Evolutionary conservation across 2,113 vertebrate species (phyloP).

Genomic region (Prionailurus bengalensis): DNA sequence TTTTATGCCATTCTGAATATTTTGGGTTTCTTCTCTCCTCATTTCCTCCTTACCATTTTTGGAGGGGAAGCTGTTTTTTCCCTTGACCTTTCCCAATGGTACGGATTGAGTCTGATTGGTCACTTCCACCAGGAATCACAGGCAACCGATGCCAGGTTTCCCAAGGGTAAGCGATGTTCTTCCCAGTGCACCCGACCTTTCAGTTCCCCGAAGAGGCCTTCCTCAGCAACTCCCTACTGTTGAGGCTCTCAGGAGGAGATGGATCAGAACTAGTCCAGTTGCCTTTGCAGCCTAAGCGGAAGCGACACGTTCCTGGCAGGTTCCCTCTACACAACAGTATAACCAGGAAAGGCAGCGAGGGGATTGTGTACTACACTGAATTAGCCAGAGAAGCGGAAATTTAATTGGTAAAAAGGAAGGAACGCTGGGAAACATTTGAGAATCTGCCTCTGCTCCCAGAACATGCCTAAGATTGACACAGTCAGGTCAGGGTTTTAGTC

Average conservation of each 20-base stretch:
- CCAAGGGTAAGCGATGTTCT: not conserved
- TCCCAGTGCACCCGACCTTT: not conserved
- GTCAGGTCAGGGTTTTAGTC: not conserved
- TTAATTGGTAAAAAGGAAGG: not conserved
- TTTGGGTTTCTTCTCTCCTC: constrained; percentile 66
- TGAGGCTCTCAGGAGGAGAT: not conserved
- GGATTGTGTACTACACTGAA: not conserved
- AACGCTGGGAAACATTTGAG: constrained; percentile 40
- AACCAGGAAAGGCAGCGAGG: not conserved
- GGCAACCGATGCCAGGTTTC: constrained; percentile 45
- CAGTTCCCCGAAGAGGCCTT: not conserved
- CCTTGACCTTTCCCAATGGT: constrained; percentile 59
- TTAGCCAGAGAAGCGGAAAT: constrained; percentile 20
- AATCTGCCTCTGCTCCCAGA: constrained; percentile 45
- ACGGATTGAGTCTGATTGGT: constrained; percentile 55
- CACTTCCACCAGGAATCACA: constrained; percentile 43
- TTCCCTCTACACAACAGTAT: not conserved
- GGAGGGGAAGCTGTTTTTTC: constrained; percentile 55
- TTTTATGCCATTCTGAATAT: constrained; percentile 81
- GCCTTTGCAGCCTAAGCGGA: not conserved
- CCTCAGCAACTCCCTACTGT: not conserved
- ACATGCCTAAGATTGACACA: constrained; percentile 22
- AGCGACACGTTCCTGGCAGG: not conserved
- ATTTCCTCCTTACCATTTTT: constrained; percentile 59
- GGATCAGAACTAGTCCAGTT: not conserved